Evolutionary conservation across 2,797 vertebrate genomes (phyloP), one percentile per base, ranked within the genome.

Genomic region (Sebastes oblongus): DNA sequence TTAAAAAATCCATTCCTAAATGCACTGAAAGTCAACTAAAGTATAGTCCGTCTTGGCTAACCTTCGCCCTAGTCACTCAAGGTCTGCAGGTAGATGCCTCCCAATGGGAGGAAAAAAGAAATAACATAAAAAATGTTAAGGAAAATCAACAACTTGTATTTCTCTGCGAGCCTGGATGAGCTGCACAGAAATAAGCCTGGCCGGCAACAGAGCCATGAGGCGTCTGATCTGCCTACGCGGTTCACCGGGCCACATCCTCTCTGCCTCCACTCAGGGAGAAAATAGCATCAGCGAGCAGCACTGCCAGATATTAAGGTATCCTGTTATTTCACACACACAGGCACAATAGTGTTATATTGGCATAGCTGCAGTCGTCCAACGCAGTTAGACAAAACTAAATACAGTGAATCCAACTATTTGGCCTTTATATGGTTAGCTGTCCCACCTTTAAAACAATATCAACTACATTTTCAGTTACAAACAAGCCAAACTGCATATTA

Each of bases 201-300:
- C 86, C 69, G 3, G 83, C 79, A 85, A 88, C 88, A 71, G 80
- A 92, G 86, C 73, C 82, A 39, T 62, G 92, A 89, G 86, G 87
- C 62, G 77, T 89, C 91, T 86, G 89, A 90, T 92, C 91, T 78
- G 82, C 93, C 93, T 87, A 91, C 93, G 66, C 93, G 22, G 91
- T 88, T 93, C 91, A 91, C 30, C 70, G 32, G 91, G 90, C 88
- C 81, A 90, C 85, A 90, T 94, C 92, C 89, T 91, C 85, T 73
- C 90, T 83, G 80, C 90, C 86, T 92, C 91, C 89, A 83, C 88
- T 84, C 87, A 80, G 86, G 74, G 39, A 92, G 89, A 89, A 94
- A 94, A 94, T 93, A 94, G 91, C 89, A 90, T 79, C 86, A 82
- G 76, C 6, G 8, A 75, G 79, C 73, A 82, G 29, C 79, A 68